phyloP scores from a whole-genome alignment of 1,140 invertebrate species.

The Penaeus vannamei region DNA sequence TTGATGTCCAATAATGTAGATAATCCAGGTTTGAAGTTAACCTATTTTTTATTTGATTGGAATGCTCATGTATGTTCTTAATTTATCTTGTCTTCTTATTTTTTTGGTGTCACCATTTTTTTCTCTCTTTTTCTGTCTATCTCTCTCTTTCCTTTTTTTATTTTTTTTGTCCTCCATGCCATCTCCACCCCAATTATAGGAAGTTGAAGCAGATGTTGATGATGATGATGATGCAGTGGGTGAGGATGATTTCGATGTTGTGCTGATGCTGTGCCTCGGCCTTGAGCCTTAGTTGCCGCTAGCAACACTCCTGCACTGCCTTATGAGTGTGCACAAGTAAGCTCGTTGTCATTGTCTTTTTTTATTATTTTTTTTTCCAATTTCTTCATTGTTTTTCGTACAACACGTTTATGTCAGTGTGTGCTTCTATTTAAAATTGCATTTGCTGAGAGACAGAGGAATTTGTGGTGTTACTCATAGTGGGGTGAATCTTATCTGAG shows the following conservation, averaged over 20 bases:
- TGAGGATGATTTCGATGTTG: slow-evolving; percentile 40
- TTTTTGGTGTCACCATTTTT: neutral
- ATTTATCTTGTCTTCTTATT: neutral
- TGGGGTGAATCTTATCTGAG: no score
- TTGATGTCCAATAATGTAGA: neutral
- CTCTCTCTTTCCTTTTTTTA: neutral
- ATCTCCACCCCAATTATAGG: slow-evolving; percentile 23
- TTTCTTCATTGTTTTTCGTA: no score
- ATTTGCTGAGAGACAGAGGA: no score
- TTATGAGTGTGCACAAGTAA: slow-evolving; percentile 44
- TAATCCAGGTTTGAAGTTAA: slow-evolving; percentile 34
- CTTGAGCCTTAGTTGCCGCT: slow-evolving; percentile 44
- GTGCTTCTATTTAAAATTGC: no score
- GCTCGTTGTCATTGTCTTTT: neutral
- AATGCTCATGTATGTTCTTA: neutral
- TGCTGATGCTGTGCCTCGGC: slow-evolving; percentile 41
- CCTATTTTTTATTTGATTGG: neutral
- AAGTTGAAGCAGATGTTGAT: slow-evolving; percentile 27
- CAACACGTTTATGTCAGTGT: no score
- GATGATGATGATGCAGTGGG: slow-evolving; percentile 18
- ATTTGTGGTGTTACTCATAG: no score
- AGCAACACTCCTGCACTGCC: slow-evolving; percentile 49
- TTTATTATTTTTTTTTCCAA: neutral
- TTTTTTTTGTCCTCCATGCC: slow-evolving; percentile 17
- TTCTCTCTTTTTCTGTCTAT: neutral